Conservation (phyloP, 2,888 invertebrate genomes). For the Microctonus hyperodae region DNA sequence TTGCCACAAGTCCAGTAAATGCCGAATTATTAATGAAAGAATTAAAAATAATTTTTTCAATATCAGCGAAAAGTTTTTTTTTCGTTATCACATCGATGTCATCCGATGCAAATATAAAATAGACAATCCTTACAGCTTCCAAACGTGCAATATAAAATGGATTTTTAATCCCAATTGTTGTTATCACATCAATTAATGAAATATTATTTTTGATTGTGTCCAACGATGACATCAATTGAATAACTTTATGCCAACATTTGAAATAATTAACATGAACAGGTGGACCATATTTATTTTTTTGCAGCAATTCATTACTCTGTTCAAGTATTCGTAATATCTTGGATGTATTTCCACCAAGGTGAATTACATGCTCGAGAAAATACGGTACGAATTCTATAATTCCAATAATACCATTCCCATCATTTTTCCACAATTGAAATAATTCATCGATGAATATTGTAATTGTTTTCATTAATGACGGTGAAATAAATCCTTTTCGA, state of each 20-base stretch:
- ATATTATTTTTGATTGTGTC: conserved; percentile 40
- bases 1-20: conserved; percentile 49
- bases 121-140: conserved; percentile 58
- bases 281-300: conserved; percentile 56
- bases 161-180: conserved; percentile 56
- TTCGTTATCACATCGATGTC: conserved; percentile 48
- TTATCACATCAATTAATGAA: conserved; percentile 35
- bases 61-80: conserved; percentile 51
- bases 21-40: conserved; percentile 62
- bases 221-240: conserved; percentile 53
- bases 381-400: conserved; percentile 57
- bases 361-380: conserved; percentile 35
- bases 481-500: conserved; percentile 43
- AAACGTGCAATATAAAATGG: conserved; percentile 62
- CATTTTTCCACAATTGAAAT: conserved; percentile 51
- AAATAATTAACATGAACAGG: conserved; percentile 58
- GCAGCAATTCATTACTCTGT: conserved; percentile 31
- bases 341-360: neutral
- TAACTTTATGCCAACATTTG: conserved; percentile 60
- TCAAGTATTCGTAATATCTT: neutral
- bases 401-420: conserved; percentile 52
- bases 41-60: conserved; percentile 52
- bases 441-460: conserved; percentile 53
- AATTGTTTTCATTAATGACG: conserved; percentile 47
- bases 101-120: conserved; percentile 53